Percentiles rank a stretch among this genome's conserved stretches.
Evolutionary conservation across 2,797 vertebrate genomes (phyloP).

Genomic region (Pelodytes ibericus): DNA sequence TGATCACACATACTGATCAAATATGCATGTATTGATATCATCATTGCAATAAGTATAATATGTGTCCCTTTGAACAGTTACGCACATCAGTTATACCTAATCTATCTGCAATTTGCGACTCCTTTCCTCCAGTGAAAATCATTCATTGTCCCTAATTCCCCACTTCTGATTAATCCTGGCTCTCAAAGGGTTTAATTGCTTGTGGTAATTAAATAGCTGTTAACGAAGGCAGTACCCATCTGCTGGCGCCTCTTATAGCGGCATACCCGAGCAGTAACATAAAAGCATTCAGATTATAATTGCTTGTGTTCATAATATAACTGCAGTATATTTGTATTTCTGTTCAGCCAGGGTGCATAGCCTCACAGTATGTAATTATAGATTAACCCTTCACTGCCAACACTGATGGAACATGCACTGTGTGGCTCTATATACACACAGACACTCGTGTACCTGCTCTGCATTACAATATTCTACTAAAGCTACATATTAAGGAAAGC

Average conservation of each 20-base stretch:
- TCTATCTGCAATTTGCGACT: constrained; percentile 5
- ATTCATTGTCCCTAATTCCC: constrained; percentile 5
- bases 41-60: too few species aligned
- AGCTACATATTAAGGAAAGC: not conserved
- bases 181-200: constrained; percentile 42
- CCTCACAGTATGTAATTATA: constrained; percentile 11
- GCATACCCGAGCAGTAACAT: constrained; percentile 24
- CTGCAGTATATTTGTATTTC: not conserved
- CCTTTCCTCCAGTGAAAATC: constrained; percentile 3
- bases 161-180: constrained; percentile 31
- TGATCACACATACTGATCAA: too few species aligned
- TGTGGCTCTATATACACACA: not conserved
- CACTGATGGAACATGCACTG: not conserved
- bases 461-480: not conserved
- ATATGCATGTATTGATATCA: too few species aligned
- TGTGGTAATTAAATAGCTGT: constrained; percentile 44
- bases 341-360: constrained; percentile 1
- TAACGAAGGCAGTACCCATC: constrained; percentile 39
- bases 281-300: constrained; percentile 32
- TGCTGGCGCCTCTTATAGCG: not conserved
- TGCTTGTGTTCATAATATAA: constrained; percentile 31
- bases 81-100: not conserved
- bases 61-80: not conserved
- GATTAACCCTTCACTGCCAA: constrained; percentile 13
- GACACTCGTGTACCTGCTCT: not conserved